Evolutionary conservation across 1,140 invertebrate genomes (phyloP).

Genomic region (Teleopsis dalmanni): DNA sequence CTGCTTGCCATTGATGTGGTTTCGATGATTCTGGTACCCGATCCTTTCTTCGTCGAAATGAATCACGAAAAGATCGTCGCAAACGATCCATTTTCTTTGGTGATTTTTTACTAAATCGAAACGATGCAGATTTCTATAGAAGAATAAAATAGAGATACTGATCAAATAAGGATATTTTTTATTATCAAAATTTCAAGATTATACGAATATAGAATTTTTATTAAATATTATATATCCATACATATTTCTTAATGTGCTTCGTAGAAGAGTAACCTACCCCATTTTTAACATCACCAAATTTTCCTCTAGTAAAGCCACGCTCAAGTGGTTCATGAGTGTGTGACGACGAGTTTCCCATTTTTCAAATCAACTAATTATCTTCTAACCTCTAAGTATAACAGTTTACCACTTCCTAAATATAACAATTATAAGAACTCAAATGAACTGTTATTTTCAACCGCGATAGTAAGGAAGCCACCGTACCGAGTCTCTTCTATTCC

Average conservation of each 20-base stretch:
- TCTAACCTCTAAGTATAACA: too few relatives aligned
- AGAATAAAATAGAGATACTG: neutral
- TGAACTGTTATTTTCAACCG: too few relatives aligned
- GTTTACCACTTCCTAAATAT: too few relatives aligned
- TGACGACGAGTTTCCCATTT: conserved; percentile 46
- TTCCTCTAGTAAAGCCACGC: conserved; percentile 43
- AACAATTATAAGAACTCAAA: too few relatives aligned
- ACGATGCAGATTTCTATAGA: conserved; percentile 49
- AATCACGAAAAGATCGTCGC: conserved; percentile 84
- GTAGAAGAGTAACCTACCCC: conserved; percentile 33
- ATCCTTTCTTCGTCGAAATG: conserved; percentile 78
- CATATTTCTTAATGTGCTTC: neutral
- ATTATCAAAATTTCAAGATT: too few relatives aligned
- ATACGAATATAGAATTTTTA: neutral
- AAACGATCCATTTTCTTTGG: conserved; percentile 84
- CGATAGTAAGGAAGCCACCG: too few relatives aligned
- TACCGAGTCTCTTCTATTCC: too few relatives aligned
- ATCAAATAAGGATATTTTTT: conserved; percentile 1
- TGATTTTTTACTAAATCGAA: conserved; percentile 54
- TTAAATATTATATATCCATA: neutral
- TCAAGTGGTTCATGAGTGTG: conserved; percentile 45
- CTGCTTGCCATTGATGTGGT: conserved; percentile 96
- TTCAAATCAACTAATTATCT: too few relatives aligned
- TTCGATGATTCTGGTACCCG: conserved; percentile 82
- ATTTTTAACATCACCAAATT: conserved; percentile 45